A percentile compares a stretch with the other conserved stretches of the same genome.
Conservation (phyloP, 2,113 vertebrate genomes). For the Chinchilla lanigera region DNA sequence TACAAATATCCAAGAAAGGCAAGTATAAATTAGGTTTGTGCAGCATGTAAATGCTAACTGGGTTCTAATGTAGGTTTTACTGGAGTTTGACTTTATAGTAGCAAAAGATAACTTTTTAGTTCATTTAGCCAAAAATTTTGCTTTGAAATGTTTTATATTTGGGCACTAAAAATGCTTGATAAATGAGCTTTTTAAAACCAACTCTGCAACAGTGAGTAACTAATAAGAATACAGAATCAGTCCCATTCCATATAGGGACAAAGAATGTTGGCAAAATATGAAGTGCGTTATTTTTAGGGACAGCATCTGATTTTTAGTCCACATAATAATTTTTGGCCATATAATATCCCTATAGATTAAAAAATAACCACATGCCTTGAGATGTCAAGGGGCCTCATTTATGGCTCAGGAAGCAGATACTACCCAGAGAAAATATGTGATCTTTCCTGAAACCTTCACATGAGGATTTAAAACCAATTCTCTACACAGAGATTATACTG, state of each 20-base stretch:
- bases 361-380: neutral
- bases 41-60: neutral
- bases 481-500: neutral
- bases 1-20: conserved; percentile 95
- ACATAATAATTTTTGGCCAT: neutral
- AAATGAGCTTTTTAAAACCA: neutral
- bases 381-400: neutral
- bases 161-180: neutral
- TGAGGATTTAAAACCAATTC: neutral
- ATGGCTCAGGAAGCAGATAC: neutral
- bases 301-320: neutral
- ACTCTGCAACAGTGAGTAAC: neutral
- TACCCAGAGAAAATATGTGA: neutral
- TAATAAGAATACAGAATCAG: neutral
- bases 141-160: conserved; percentile 34
- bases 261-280: neutral
- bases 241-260: neutral
- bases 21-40: conserved; percentile 58
- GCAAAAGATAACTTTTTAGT: neutral
- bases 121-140: conserved; percentile 35
- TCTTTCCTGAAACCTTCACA: neutral
- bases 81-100: neutral
- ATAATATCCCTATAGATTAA: neutral
- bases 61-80: neutral
- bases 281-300: neutral